Evolutionary conservation across 2,888 invertebrate species (phyloP), one percentile per base, ranked within the genome.

Genomic region (Agelastica alni): DNA sequence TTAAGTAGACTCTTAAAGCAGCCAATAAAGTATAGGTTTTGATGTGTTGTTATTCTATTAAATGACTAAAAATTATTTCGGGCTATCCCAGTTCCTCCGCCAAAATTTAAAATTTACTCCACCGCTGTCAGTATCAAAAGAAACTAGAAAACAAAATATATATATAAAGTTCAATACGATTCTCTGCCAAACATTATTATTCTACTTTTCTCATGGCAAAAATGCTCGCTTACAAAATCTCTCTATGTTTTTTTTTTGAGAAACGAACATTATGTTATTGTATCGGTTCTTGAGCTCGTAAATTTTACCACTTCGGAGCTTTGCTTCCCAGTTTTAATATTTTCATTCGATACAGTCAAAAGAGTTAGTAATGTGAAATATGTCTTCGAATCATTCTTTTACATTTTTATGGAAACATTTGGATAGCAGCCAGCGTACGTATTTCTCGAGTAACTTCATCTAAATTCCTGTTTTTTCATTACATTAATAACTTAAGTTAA

Each of bases 241-340:
- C 17, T 13, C 42, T 17, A 22, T 28, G 26, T 20, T 45, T 20
- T 31, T 45, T 45, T 45, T 45, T 32, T 31, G 2, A 10, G 45
- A 45, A 45, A 45, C 32, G 45, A 45, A 32, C 45, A 45, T 45
- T 45, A 45, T 32, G 20, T 45, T 45, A 31, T 44, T 44, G 45
- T 45, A 45, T 45, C 45, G 45, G 45, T 32, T 45, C 9, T 45
- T 34, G 45, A 9, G 20, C n/a, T 45, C 45, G 32, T 45, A 45
- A 45, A 45, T 45, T 31, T 32, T 9, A 31, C 32, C 16, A 34
- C 45, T 45, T 45, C 45, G 17, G 18, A 45, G 18, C 45, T 32
- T 20, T 45, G 32, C 31, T 45, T 45, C 18, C 45, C 14, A 32
- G 32, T 34, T 45, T 32, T 45, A 45, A 45, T 45, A 45, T 45